Percentiles rank a stretch among this genome's conserved stretches.
Evolutionary conservation across 2,888 invertebrate genomes (phyloP).

Genomic region (Polymixis flavicincta): DNA sequence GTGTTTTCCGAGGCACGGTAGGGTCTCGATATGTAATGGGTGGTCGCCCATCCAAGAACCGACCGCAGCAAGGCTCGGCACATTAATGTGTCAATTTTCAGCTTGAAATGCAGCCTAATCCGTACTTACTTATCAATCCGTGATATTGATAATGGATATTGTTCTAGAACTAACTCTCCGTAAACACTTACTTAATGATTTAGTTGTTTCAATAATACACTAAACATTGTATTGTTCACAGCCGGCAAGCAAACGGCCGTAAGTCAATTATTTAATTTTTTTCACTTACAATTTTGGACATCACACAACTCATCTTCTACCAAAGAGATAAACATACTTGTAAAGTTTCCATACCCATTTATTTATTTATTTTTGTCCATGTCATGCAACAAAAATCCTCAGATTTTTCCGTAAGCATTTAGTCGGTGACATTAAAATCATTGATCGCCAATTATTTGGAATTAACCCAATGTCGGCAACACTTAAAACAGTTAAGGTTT

Average conservation of each 20-base stretch:
- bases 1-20: not conserved
- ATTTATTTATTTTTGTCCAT: not conserved
- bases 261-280: slow-evolving; percentile 2
- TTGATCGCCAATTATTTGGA: slow-evolving; percentile 3
- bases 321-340: no score
- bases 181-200: slow-evolving; percentile 23
- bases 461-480: not conserved
- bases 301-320: not conserved
- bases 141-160: slow-evolving; percentile 13
- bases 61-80: not conserved
- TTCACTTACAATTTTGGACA: not conserved
- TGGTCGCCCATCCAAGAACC: not conserved
- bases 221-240: not conserved
- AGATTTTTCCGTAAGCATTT: not conserved
- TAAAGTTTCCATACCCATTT: not conserved
- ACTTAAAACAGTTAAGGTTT: not conserved
- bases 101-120: slow-evolving; percentile 11
- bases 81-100: not conserved
- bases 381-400: not conserved
- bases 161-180: slow-evolving; percentile 28
- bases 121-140: not conserved
- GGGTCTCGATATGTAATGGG: not conserved
- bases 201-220: slow-evolving; percentile 9
- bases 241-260: not conserved
- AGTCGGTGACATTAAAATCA: not conserved